These are phyloP conservation scores for Pantelozetes paolii DNA, from an alignment of 2,888 invertebrate species.

Conservation along the genomic window DNA sequence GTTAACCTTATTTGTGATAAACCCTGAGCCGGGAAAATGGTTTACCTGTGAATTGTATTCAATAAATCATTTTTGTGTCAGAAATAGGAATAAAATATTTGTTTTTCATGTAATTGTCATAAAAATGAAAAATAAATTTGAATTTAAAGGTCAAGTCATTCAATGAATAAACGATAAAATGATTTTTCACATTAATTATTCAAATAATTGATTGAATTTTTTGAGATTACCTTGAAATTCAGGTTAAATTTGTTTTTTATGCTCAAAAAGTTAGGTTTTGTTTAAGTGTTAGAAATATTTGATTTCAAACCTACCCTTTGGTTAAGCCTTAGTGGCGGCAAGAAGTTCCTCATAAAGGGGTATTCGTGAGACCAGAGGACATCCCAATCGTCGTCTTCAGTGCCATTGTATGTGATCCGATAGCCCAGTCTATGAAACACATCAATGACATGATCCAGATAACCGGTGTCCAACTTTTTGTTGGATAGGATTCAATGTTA, in stretches of 20 bases:
- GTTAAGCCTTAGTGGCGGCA: conserved; percentile 60
- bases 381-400: conserved; percentile 65
- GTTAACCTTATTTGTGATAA: conserved; percentile 84
- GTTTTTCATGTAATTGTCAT: too few relatives aligned
- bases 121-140: neutral
- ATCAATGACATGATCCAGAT: conserved; percentile 73
- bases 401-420: conserved; percentile 49
- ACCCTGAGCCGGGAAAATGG: conserved; percentile 67
- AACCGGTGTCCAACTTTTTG: conserved; percentile 59
- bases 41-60: conserved; percentile 41
- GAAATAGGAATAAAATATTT: too few relatives aligned
- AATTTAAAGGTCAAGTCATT: neutral
- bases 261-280: too few relatives aligned
- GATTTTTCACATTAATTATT: too few relatives aligned
- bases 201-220: too few relatives aligned
- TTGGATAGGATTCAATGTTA: neutral
- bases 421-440: conserved; percentile 74
- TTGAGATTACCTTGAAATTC: too few relatives aligned
- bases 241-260: too few relatives aligned
- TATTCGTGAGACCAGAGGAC: conserved; percentile 92
- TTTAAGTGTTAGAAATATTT: neutral
- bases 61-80: neutral
- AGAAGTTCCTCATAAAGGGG: conserved; percentile 61
- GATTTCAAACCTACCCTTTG: conserved; percentile 59
- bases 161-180: too few relatives aligned